A percentile compares a stretch with the other conserved stretches of the same genome.
Conservation (phyloP, 2,113 vertebrate species). For the Hyperoodon ampullatus region DNA sequence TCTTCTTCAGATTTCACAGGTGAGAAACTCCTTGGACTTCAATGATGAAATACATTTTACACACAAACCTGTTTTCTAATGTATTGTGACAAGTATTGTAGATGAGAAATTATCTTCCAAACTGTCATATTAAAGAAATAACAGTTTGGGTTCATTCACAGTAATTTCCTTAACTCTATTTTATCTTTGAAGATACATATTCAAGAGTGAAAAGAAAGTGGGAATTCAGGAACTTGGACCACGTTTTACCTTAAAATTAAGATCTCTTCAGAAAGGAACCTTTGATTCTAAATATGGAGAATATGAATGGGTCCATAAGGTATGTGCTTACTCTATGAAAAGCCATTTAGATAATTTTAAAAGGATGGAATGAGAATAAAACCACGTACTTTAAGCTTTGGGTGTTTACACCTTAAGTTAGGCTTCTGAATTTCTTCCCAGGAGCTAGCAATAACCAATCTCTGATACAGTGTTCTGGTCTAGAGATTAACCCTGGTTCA, state of each 20-base stretch:
- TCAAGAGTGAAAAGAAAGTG: constrained; percentile 97
- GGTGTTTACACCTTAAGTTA: not conserved
- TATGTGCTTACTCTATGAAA: constrained; percentile 75
- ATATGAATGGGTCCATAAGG: constrained; percentile 99
- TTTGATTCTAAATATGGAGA: constrained; percentile 99
- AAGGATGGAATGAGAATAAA: not conserved
- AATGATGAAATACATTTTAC: constrained; percentile 37
- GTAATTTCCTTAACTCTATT: not conserved
- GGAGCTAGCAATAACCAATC: not conserved
- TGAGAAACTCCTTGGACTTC: constrained; percentile 72
- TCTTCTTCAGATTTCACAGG: constrained; percentile 99
- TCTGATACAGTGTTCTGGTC: not conserved
- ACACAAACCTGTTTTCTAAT: not conserved
- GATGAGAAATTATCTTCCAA: not conserved
- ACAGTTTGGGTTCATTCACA: not conserved
- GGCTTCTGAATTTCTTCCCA: not conserved
- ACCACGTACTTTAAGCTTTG: not conserved
- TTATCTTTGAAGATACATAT: constrained; percentile 90
- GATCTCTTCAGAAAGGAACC: constrained; percentile 97
- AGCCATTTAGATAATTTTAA: not conserved
- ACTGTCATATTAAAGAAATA: not conserved
- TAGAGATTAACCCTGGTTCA: constrained; percentile 12
- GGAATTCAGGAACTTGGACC: constrained; percentile 98
- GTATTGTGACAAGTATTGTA: not conserved
- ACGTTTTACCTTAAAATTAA: constrained; percentile 96